Base-by-base conservation (phyloP, 1,140 invertebrate species). In the Drosophila chauvacae region DNA sequence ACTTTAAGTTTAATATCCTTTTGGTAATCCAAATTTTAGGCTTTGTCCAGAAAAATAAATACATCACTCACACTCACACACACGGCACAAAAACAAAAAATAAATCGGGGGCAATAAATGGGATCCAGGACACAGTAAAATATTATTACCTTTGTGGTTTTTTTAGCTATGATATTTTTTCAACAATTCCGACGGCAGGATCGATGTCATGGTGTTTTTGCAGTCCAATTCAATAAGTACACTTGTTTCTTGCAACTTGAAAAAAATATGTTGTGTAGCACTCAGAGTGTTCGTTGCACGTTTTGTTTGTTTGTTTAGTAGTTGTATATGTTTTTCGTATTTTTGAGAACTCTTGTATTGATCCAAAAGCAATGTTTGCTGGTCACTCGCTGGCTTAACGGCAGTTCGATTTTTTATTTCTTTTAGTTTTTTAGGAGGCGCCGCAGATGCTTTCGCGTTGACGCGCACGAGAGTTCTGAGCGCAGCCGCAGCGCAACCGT, bases 401-500 rank as follows among this genome's bases (percentile, higher is more conserved):
- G 50, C 50, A 14, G 18, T 61, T 56, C 18, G 61, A 35, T 35
- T 66, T 47, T 13, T 6, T 20, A 47, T 66, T 44, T 20, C 18
- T 18, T 3, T 42, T 4, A 13, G 7, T 42, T 18, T 60, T 60
- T 69, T 68, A 28, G 76, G 73, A 80, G 73, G 60, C 77, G 74
- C 64, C 71, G 68, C 75, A 86, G 79, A 86, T 86, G 82, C 82
- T 86, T 85, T 79, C 51, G 51, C 30, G 53, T 86, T 86, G 78
- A 79, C 83, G 83, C 85, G 86, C 85, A 85, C 85, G 81, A 85
- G 57, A 56, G 75, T 70, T 81, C 64, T 90, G 70, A 90, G 78
- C 86, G 78, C 81, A 90, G 78, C 65, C 80, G 84, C 84, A 74
- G 85, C 85, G 84, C 84, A 88, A 87, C 64, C 69, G 77, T 71